Conservation (phyloP, 1,140 invertebrate species). For the Ceratosolen solmsi region DNA sequence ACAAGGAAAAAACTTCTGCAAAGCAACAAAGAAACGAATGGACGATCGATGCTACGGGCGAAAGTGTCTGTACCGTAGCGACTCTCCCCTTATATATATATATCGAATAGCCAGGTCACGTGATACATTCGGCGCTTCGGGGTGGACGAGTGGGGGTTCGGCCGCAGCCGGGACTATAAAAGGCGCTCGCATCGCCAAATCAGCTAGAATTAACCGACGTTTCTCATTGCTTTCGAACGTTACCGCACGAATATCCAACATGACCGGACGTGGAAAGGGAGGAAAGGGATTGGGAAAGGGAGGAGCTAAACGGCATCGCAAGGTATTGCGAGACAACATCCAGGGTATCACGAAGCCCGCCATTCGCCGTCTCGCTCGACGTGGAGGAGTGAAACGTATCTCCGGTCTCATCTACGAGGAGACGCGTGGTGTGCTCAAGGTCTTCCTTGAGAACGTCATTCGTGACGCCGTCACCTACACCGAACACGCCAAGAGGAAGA, state of each 20-base stretch:
- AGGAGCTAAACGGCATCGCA: constrained; percentile 78
- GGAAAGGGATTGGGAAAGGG: constrained; percentile 13
- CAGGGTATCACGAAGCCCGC: constrained; percentile 57
- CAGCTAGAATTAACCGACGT: background rate
- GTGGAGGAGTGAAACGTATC: constrained; percentile 82
- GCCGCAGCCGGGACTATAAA: background rate
- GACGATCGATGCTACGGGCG: too few relatives aligned
- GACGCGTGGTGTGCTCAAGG: constrained; percentile 53
- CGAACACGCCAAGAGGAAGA: constrained; percentile 26
- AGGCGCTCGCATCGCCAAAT: background rate
- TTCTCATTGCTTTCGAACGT: too few relatives aligned
- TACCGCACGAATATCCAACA: background rate
- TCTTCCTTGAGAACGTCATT: constrained; percentile 29
- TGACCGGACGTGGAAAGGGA: background rate
- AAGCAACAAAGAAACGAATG: background rate
- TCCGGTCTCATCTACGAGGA: constrained; percentile 68
- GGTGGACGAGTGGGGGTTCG: background rate
- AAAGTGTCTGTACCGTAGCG: too few relatives aligned
- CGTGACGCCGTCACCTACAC: constrained; percentile 28
- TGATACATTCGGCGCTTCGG: background rate
- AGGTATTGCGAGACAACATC: constrained; percentile 65
- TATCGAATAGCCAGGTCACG: background rate
- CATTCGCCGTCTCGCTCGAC: constrained; percentile 73
- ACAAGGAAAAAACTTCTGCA: too few relatives aligned
- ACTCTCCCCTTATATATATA: background rate